Percentiles rank a stretch among this genome's conserved stretches.
Evolutionary conservation across 2,113 vertebrate genomes (phyloP).

Genomic region (Neolamprologus sp.): DNA sequence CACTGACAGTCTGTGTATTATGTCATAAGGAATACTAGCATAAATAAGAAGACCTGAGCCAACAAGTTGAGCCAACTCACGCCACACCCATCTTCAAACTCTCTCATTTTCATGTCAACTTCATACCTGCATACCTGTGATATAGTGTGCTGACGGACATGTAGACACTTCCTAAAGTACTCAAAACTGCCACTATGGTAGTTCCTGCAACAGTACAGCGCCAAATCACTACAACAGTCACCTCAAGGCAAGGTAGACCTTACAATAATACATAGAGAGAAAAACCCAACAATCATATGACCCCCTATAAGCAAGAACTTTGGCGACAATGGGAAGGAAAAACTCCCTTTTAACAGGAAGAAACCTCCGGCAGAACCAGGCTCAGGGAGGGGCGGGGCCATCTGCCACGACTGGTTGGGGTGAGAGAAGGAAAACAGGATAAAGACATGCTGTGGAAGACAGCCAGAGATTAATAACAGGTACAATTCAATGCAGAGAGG

Average conservation of each 20-base stretch:
- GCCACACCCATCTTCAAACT: neutral
- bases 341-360: neutral
- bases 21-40: neutral
- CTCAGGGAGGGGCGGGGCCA: neutral
- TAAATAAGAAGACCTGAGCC: neutral
- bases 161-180: neutral
- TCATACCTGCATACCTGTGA: neutral
- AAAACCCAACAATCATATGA: neutral
- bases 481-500: accelerated
- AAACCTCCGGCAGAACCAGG: neutral
- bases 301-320: neutral
- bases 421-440: neutral
- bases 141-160: neutral
- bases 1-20: neutral
- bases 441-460: neutral
- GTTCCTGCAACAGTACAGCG: neutral
- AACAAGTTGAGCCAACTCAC: neutral
- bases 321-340: neutral
- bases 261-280: neutral
- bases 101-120: neutral
- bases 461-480: neutral
- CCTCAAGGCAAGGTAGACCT: neutral
- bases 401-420: accelerated
- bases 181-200: neutral
- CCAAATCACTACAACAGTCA: neutral